A percentile compares a stretch with the other conserved stretches of the same genome.
These are phyloP conservation scores for Paedocypris sp. DNA, from an alignment of 2,113 vertebrate genomes.

Conservation along the genomic window DNA sequence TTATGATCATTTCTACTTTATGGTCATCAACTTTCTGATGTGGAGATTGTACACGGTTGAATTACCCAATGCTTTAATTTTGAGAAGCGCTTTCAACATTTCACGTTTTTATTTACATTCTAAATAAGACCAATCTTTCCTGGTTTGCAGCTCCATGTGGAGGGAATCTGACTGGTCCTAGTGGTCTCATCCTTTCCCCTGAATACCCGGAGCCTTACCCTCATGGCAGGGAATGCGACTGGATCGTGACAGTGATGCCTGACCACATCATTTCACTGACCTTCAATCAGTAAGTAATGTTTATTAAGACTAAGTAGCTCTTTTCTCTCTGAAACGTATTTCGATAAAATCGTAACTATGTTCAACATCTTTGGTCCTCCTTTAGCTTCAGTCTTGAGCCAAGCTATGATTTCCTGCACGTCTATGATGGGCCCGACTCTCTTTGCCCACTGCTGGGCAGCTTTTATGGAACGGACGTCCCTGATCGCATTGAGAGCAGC, in stretches of 20 bases:
- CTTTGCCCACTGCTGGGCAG: conserved; percentile 88
- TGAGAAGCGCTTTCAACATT: background rate
- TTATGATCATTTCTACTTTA: too few relatives aligned
- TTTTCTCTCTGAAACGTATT: too few relatives aligned
- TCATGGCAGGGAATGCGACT: conserved; percentile 89
- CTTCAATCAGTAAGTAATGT: conserved; percentile 74
- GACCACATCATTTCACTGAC: conserved; percentile 90
- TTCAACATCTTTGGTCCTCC: conserved; percentile 9
- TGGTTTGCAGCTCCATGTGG: conserved; percentile 79
- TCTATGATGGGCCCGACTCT: conserved; percentile 89
- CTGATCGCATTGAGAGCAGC: conserved; percentile 87
- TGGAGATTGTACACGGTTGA: too few relatives aligned
- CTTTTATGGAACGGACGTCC: conserved; percentile 85
- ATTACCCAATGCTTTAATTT: too few relatives aligned
- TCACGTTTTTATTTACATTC: background rate
- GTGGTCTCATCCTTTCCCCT: conserved; percentile 86
- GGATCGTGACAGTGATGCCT: conserved; percentile 77
- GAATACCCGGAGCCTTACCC: conserved; percentile 92
- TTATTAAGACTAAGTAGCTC: background rate
- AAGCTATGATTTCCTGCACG: conserved; percentile 94
- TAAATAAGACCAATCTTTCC: too few relatives aligned
- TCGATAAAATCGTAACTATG: too few relatives aligned
- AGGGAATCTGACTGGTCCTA: conserved; percentile 78
- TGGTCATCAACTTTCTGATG: too few relatives aligned
- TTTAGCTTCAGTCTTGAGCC: conserved; percentile 90